phyloP scores from a whole-genome alignment of 2,797 vertebrate genomes.

The Megaceryle alcyon region DNA sequence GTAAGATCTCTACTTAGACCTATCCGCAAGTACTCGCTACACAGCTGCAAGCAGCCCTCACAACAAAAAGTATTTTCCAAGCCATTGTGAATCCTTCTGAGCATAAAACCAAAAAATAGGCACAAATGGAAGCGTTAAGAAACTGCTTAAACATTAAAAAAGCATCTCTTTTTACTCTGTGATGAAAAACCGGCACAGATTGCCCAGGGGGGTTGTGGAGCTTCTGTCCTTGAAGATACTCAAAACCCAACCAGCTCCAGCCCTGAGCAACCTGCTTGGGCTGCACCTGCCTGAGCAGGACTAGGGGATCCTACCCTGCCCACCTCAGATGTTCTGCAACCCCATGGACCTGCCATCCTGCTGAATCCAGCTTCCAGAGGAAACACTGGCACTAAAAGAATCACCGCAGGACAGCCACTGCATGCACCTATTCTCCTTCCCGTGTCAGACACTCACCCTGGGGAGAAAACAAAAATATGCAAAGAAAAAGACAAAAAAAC shows the following conservation, averaged over 20 bases:
- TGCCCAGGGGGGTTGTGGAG: not conserved
- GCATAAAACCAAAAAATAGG: not conserved
- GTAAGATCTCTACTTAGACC: not conserved
- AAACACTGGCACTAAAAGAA: not conserved
- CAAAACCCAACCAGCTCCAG: not conserved
- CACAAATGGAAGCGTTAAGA: not conserved
- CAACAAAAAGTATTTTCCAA: not conserved
- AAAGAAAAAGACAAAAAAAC: no score
- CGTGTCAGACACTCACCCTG: not conserved
- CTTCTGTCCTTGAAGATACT: not conserved
- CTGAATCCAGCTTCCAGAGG: not conserved
- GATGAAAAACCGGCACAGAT: not conserved
- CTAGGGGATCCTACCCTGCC: not conserved
- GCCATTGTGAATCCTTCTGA: not conserved
- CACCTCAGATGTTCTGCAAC: not conserved
- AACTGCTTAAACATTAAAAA: not conserved
- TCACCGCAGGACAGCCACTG: not conserved
- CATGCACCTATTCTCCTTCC: fast-evolving
- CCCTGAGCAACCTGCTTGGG: not conserved
- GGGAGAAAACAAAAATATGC: not conserved
- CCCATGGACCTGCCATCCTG: not conserved
- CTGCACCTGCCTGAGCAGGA: not conserved
- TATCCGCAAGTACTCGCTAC: not conserved
- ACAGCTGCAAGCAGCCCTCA: not conserved
- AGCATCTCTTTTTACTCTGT: not conserved